A percentile compares a stretch with the other conserved stretches of the same genome.
These are phyloP conservation scores for Amphiprion clarkii DNA, from an alignment of 2,797 vertebrate species.

Conservation along the genomic window DNA sequence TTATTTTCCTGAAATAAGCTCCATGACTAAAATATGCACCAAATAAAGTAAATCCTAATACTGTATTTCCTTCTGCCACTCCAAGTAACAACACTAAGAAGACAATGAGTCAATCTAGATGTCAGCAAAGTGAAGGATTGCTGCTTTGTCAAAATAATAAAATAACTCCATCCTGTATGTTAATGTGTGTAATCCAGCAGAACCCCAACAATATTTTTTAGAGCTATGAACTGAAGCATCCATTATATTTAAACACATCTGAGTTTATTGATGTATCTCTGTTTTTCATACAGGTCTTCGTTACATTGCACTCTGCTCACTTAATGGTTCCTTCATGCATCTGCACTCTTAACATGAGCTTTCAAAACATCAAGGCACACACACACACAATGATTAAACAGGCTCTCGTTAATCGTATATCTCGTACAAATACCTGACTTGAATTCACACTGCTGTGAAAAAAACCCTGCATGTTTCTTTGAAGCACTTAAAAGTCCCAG, in stretches of 20 bases:
- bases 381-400: slow-evolving; percentile 15
- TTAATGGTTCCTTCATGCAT: slow-evolving; percentile 23
- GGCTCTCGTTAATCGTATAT: slow-evolving; percentile 3
- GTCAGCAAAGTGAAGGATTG: too few relatives aligned
- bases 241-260: neutral
- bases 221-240: neutral
- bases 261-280: slow-evolving; percentile 12
- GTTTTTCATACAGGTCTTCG: neutral
- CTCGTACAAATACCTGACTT: slow-evolving; percentile 7
- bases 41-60: too few relatives aligned
- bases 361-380: slow-evolving; percentile 59
- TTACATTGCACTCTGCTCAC: slow-evolving; percentile 6
- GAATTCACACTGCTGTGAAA: slow-evolving; percentile 3
- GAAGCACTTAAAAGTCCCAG: neutral
- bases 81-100: too few relatives aligned
- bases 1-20: too few relatives aligned
- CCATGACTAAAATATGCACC: too few relatives aligned
- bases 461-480: neutral
- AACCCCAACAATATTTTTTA: too few relatives aligned
- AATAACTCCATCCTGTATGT: too few relatives aligned
- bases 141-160: too few relatives aligned
- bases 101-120: too few relatives aligned
- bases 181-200: too few relatives aligned
- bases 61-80: too few relatives aligned
- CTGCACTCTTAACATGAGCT: slow-evolving; percentile 15